phyloP scores from a whole-genome alignment of 2,888 invertebrate species.

The Pantelozetes paolii region DNA sequence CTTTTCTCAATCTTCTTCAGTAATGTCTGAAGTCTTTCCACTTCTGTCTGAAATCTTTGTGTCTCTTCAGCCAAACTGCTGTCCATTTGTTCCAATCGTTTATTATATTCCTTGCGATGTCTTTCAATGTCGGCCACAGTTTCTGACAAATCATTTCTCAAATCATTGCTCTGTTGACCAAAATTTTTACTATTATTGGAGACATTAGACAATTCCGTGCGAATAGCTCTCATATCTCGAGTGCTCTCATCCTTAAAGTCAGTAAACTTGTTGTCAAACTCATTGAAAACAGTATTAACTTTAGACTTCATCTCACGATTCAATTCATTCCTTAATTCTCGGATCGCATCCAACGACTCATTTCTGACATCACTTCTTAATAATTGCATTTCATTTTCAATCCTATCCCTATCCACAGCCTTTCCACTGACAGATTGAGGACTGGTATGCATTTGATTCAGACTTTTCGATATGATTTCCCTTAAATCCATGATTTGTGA shows the following conservation, averaged over 20 bases:
- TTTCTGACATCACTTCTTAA: constrained; percentile 24
- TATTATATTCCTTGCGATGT: constrained; percentile 9
- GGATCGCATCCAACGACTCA: background rate
- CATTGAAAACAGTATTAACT: constrained; percentile 4
- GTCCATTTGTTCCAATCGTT: constrained; percentile 18
- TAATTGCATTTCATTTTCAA: constrained; percentile 24
- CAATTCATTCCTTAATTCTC: constrained; percentile 6
- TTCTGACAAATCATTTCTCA: constrained; percentile 23
- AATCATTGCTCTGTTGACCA: background rate
- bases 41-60: constrained; percentile 10
- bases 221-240: background rate
- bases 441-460: background rate
- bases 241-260: constrained; percentile 15
- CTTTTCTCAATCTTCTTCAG: constrained; percentile 5
- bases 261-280: background rate
- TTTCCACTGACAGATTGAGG: background rate
- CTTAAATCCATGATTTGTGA: constrained; percentile 1
- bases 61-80: constrained; percentile 1
- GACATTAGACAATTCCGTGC: background rate
- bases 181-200: constrained; percentile 13
- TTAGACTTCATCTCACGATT: constrained; percentile 5
- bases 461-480: background rate
- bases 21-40: constrained; percentile 26
- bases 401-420: background rate
- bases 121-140: background rate